Conservation (phyloP, 1,140 invertebrate genomes). For the Hylyphantes graminicola region DNA sequence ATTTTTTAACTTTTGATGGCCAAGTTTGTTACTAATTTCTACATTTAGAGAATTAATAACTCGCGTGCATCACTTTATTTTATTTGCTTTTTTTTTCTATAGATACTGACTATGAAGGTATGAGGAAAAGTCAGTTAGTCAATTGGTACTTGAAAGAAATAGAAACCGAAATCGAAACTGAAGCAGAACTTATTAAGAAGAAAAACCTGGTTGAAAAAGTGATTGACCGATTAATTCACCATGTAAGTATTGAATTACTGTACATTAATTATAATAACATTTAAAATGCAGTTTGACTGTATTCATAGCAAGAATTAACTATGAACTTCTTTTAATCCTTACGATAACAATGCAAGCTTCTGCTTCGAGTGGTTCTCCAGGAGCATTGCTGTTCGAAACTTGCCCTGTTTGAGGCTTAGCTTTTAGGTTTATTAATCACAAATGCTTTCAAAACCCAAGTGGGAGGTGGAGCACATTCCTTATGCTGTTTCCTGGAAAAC, state of each 20-base stretch:
- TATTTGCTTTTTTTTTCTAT: background rate
- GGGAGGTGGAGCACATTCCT: no score
- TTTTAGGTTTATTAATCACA: no score
- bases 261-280: background rate
- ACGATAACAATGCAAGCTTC: no score
- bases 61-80: background rate
- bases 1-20: background rate
- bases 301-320: no score
- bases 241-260: conserved; percentile 73
- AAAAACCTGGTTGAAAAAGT: conserved; percentile 96
- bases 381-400: no score
- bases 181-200: conserved; percentile 89
- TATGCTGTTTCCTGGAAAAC: no score
- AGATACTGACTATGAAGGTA: conserved; percentile 70
- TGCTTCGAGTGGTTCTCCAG: no score
- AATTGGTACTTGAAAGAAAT: conserved; percentile 93
- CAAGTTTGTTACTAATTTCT: conserved; percentile 17
- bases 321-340: no score
- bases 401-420: no score
- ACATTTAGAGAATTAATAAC: background rate
- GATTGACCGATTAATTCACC: conserved; percentile 87
- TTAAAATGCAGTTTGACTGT: no score
- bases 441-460: no score
- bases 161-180: conserved; percentile 86
- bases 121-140: conserved; percentile 85